Evolutionary conservation across 2,113 vertebrate genomes (phyloP).

Genomic region (Cyprinus carpio): DNA sequence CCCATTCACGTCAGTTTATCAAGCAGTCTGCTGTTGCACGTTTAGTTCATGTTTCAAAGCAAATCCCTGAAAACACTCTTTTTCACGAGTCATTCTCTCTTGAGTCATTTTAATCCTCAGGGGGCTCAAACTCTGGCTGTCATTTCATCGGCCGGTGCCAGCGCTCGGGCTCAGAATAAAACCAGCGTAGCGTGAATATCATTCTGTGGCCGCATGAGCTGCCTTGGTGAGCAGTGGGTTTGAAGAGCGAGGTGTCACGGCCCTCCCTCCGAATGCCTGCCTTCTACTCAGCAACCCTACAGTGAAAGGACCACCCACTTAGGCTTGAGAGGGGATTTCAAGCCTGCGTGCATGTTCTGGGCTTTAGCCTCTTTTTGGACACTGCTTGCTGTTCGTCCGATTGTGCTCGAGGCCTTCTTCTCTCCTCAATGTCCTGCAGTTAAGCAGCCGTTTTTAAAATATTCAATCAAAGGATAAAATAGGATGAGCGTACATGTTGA

Average conservation of each 20-base stretch:
- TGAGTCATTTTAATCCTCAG: conserved; percentile 80
- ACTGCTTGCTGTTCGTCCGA: conserved; percentile 73
- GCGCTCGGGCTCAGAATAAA: conserved; percentile 78
- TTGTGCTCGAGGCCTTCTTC: conserved; percentile 65
- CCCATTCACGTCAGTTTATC: conserved; percentile 42
- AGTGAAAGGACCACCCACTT: conserved; percentile 83
- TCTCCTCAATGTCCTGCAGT: conserved; percentile 56
- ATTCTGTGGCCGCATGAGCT: conserved; percentile 79
- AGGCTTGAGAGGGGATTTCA: conserved; percentile 79
- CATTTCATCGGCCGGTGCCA: conserved; percentile 76
- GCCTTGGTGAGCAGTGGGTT: conserved; percentile 75
- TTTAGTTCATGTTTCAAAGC: conserved; percentile 53
- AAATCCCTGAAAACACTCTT: conserved; percentile 52
- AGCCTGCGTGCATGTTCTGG: conserved; percentile 74
- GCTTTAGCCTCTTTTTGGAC: conserved; percentile 72
- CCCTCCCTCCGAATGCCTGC: conserved; percentile 74
- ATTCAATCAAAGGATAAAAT: conserved; percentile 48
- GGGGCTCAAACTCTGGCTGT: conserved; percentile 74
- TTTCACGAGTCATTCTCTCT: conserved; percentile 56
- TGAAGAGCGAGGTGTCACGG: conserved; percentile 73
- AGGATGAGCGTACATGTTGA: conserved; percentile 49
- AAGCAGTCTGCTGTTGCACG: conserved; percentile 49
- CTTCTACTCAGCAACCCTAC: conserved; percentile 78
- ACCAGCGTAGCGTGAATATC: conserved; percentile 83
- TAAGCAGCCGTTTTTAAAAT: conserved; percentile 60